These are phyloP conservation scores for Nasonia oneida DNA, from an alignment of 2,888 invertebrate genomes.

Conservation along the genomic window DNA sequence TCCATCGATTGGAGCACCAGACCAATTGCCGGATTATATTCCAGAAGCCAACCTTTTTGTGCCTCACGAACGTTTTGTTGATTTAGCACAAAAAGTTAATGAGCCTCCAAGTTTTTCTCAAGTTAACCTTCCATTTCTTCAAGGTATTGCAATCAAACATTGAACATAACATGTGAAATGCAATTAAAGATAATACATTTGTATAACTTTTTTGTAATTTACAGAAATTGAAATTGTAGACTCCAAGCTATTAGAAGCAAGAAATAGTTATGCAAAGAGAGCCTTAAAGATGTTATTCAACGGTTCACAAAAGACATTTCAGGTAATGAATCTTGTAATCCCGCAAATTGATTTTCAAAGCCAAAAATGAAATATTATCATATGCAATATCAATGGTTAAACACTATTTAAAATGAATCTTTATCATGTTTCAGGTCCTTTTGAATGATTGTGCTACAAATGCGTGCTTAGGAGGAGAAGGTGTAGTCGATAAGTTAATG, in stretches of 20 bases:
- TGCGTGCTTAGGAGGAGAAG: conserved; percentile 74
- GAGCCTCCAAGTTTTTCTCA: conserved; percentile 73
- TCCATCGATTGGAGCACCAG: conserved; percentile 75
- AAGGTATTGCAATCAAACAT: conserved; percentile 67
- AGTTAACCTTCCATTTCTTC: conserved; percentile 72
- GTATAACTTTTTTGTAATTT: conserved; percentile 45
- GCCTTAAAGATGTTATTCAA: conserved; percentile 77
- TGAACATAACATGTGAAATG: background rate
- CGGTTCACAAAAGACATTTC: conserved; percentile 77
- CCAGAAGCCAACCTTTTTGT: conserved; percentile 76
- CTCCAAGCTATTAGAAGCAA: conserved; percentile 72
- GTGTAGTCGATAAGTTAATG: conserved; percentile 76
- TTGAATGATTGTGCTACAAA: conserved; percentile 76
- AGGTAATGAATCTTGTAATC: conserved; percentile 67
- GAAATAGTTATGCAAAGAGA: conserved; percentile 76
- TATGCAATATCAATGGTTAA: background rate
- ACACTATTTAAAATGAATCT: conserved; percentile 27
- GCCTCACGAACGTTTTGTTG: conserved; percentile 73
- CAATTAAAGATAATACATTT: conserved; percentile 14
- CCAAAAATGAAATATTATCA: background rate
- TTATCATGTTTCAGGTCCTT: conserved; percentile 69
- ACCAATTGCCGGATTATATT: conserved; percentile 74
- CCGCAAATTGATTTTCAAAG: background rate
- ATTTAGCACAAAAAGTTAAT: conserved; percentile 72
- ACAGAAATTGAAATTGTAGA: conserved; percentile 76